Evolutionary conservation across 2,888 invertebrate species (phyloP), one percentile per base, ranked within the genome.

Genomic region (Metalampra italica): DNA sequence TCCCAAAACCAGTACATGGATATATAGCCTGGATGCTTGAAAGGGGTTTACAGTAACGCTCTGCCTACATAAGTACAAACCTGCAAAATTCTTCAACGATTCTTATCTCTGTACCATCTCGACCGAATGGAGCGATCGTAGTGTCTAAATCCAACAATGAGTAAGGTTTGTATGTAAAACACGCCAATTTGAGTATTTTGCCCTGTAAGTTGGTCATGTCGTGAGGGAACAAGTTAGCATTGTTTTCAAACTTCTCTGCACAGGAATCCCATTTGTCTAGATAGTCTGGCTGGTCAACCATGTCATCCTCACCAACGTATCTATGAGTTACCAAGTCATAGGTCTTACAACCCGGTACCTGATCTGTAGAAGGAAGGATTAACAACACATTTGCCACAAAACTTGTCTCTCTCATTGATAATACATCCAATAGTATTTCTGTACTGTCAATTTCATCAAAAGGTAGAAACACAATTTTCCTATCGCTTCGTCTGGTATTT

Each of bases 141-240:
- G 66, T 49, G 54, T 89, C 77, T 39, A 90, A 55, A 64, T 89
- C 79, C 49, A 90, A 62, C 46, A 92, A 74, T n/a, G 79, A 79
- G 60, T 92, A 93, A 0, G 93, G 93, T 59, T 90, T 90, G 60
- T 93, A 93, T 34, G 83, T 87, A 65, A 93, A 92, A 49, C 90
- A 86, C 9, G 91, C 90, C 29, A 91, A 79, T 64, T 75, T 90
- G 5, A 92, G 59, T 0, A 57, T 62, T 71, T 85, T 90, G 0
- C 90, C 91, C 39, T 79, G 53, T 49, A 91, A 68, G 57, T 91
- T 78, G 0, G 58, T 59, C 56, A 91, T 69, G 54, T 91, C 81
- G 57, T 91, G 82, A 5, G 90, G 90, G 69, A 90, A 91, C 32
- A 91, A 61, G 65, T 85, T 72, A 3, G 52, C 62, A 46, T 73